Percentiles rank a stretch among this genome's conserved stretches.
phyloP scores from a whole-genome alignment of 2,113 vertebrate species.

The Sceloporus undulatus region DNA sequence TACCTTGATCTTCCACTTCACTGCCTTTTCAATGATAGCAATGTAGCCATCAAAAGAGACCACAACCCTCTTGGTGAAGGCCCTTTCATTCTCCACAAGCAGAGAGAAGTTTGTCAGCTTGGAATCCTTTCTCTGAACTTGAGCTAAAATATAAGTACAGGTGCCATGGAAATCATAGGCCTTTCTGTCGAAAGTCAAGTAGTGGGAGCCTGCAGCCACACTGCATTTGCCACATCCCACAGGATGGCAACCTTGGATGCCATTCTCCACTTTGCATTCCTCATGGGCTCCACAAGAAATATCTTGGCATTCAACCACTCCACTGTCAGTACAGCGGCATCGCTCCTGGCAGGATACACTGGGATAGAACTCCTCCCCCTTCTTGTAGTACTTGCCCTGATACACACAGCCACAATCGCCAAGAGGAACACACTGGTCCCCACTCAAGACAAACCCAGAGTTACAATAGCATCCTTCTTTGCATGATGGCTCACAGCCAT shows the following conservation, averaged over 20 bases:
- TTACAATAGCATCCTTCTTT: constrained; percentile 72
- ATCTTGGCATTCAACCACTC: constrained; percentile 15
- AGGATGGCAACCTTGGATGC: constrained; percentile 39
- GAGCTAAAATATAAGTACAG: constrained; percentile 48
- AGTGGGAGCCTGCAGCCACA: constrained; percentile 30
- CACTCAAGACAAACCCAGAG: constrained; percentile 67
- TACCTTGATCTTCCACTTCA: constrained; percentile 43
- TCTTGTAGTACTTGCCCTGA: constrained; percentile 50
- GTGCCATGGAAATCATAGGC: constrained; percentile 44
- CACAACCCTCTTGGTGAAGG: neutral
- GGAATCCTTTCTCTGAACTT: neutral
- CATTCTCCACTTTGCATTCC: constrained; percentile 52
- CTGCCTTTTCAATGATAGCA: constrained; percentile 20
- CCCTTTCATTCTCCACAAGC: constrained; percentile 13
- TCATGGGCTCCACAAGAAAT: constrained; percentile 36
- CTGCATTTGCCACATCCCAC: constrained; percentile 15
- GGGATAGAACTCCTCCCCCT: constrained; percentile 58
- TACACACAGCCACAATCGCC: constrained; percentile 65
- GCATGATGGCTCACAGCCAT: constrained; percentile 48
- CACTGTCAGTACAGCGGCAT: constrained; percentile 29
- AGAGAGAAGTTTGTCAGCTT: constrained; percentile 41
- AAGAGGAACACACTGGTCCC: constrained; percentile 58
- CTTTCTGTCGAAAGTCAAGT: constrained; percentile 50
- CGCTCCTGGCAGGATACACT: constrained; percentile 40
- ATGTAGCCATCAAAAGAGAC: constrained; percentile 33